Percentiles rank a stretch among this genome's conserved stretches.
These are phyloP conservation scores for Antitype chi DNA, from an alignment of 2,888 invertebrate species.

Conservation along the genomic window DNA sequence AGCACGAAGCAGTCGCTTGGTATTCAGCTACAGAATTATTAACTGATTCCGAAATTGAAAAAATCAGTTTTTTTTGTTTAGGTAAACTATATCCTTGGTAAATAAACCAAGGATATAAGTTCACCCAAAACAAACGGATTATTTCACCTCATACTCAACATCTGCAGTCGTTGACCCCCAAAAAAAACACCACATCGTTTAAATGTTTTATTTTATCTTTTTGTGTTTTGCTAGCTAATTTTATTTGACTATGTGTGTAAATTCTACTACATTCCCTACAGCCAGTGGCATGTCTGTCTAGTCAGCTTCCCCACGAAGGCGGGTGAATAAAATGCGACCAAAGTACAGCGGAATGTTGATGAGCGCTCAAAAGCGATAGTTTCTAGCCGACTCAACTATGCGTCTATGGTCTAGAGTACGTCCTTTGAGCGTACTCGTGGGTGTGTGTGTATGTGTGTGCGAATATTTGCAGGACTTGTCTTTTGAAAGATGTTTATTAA, in stretches of 20 bases:
- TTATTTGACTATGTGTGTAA: not conserved
- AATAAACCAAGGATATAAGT: no score
- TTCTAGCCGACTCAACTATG: slow-evolving; percentile 15
- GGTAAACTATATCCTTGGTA: no score
- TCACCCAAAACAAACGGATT: no score
- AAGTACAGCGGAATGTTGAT: not conserved
- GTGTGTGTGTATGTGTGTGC: not conserved
- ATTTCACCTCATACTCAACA: no score
- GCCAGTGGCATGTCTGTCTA: not conserved
- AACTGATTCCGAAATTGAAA: no score
- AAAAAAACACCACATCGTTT: no score
- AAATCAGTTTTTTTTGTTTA: no score
- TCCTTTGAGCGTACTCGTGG: slow-evolving; percentile 15
- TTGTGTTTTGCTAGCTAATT: no score
- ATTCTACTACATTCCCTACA: not conserved
- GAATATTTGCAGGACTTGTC: not conserved
- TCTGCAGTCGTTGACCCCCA: no score
- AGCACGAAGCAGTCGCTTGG: no score
- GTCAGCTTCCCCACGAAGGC: not conserved
- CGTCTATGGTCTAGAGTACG: not conserved
- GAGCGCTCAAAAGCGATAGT: not conserved
- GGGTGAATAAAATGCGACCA: not conserved
- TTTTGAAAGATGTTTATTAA: not conserved
- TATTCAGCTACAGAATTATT: no score
- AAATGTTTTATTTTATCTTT: no score